These are phyloP conservation scores for Gastrophryne carolinensis DNA, from an alignment of 2,797 vertebrate species.

Conservation along the genomic window DNA sequence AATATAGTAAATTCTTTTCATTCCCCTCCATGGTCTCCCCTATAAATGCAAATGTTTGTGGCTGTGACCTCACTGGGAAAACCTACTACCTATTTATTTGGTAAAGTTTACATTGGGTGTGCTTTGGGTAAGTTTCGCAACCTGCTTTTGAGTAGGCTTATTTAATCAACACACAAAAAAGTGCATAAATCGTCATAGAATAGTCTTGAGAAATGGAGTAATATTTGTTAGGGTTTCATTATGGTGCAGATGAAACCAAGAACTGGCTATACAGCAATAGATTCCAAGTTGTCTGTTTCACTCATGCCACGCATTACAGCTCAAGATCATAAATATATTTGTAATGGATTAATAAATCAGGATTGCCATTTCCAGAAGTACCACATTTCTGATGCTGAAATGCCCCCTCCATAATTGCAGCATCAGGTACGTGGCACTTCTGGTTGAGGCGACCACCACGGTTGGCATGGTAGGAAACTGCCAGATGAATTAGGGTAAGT, in stretches of 20 bases:
- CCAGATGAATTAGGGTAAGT: conserved; percentile 31
- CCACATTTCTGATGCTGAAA: conserved; percentile 53
- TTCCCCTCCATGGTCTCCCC: no score
- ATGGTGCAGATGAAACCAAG: background rate
- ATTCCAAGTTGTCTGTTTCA: background rate
- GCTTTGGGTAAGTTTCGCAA: no score
- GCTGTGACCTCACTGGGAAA: no score
- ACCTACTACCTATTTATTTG: no score
- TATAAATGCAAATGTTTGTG: no score
- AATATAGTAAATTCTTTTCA: no score
- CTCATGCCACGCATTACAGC: background rate
- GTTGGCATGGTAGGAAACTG: conserved; percentile 29
- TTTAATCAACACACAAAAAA: no score
- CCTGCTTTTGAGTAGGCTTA: no score
- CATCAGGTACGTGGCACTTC: conserved; percentile 50
- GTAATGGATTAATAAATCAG: conserved; percentile 9
- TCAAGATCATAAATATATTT: background rate
- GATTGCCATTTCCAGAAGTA: conserved; percentile 48
- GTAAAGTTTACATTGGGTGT: no score
- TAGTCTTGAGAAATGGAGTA: background rate
- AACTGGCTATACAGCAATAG: background rate
- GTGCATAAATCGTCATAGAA: no score
- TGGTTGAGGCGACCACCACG: conserved; percentile 47
- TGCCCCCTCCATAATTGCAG: conserved; percentile 44
- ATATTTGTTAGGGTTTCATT: background rate